Base-by-base conservation (phyloP, 2,113 vertebrate genomes). In the Crotophaga sulcirostris region DNA sequence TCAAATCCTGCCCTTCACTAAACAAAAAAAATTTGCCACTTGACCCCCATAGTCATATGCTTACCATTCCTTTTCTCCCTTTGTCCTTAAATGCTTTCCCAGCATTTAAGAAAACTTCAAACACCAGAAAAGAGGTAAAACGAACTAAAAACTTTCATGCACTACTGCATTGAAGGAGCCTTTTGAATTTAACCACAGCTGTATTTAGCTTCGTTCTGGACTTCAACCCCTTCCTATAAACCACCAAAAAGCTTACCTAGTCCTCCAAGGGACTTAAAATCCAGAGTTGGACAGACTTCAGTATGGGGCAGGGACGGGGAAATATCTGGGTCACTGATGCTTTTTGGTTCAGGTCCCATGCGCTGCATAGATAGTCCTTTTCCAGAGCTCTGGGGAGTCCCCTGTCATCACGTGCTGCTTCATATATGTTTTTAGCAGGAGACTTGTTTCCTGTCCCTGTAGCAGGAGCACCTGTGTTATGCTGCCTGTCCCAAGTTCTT, bases 341-440 rank as follows among this genome's bases (percentile, higher is more conserved):
- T 6, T 87, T 79, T 69, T 3, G 0, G n/a, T 68, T 69, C n/a
- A 36, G 55, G 29, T 84, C 52, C 42, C 1, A 0, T 11, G 23
- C 2, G 5, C 44, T 1, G 1, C 0, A 0, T 64, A 33, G 13
- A 5, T 10, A 64, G 31, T 49, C 62, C 25, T 3, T 33, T 79
- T 70, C 12, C 34, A 45, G 79, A 90, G 63, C 68, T 45, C 82
- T 66, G 68, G n/a, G 51, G 36, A 58, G 11, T 3, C 34, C 7
- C 11, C 26, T 1, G 1, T 18, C 7, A 1, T 23, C 25, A 55
- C 3, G 1, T 54, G 73, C 47, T 29, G n/a, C 66, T 40, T 73
- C 0, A 0, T 29, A 7, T 0, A 2, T 68, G 4, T 78, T 86
- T 89, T 92, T 33, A 84, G 33, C 21, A 59, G 54, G 13, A 59